Base-by-base conservation (phyloP, 2,888 invertebrate genomes). In the Lysandra coridon region DNA sequence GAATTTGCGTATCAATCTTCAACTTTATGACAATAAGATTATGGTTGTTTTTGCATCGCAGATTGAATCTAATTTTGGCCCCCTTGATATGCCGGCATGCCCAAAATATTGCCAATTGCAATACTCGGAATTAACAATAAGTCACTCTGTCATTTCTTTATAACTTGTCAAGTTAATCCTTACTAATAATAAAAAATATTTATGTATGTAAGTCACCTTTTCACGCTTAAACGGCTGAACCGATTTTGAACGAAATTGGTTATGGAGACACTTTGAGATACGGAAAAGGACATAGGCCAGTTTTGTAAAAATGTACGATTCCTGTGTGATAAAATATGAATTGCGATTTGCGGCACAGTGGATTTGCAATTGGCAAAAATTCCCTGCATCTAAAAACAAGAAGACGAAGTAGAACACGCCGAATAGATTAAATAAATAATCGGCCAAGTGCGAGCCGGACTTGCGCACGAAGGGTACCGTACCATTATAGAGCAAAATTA, bases 81-180 rank as follows among this genome's bases (percentile, higher is more conserved):
- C 76, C 30, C 49, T 75, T 75, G 44, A 69, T 69, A 33, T 30
- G 44, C 74, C 23, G 40, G n/a, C 37, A 57, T 33, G 33, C 33
- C 49, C 57, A 14, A 76, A 76, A 76, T 57, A 76, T 76, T 76
- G 76, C 76, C 76, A 76, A 33, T 57, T 76, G 76, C 33, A 76
- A 76, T 76, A 76, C 57, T 76, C 76, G 76, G 76, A 76, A 76
- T 49, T 75, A 75, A 75, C 17, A 53, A 69, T 69, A 69, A 69
- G 33, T 69, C 69, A 69, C 37, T 69, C 64, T 69, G 33, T 69
- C 69, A 37, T 69, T 69, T 69, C 69, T 49, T 37, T 33, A 33
- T 69, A 69, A 69, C 33, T 69, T 33, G 69, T 37, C 17, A 69
- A 69, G 14, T 57, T 57, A 17, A 17, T 49, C 12, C 10, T 49